Conservation (phyloP, 2,888 invertebrate species). For the Ormia ochracea region DNA sequence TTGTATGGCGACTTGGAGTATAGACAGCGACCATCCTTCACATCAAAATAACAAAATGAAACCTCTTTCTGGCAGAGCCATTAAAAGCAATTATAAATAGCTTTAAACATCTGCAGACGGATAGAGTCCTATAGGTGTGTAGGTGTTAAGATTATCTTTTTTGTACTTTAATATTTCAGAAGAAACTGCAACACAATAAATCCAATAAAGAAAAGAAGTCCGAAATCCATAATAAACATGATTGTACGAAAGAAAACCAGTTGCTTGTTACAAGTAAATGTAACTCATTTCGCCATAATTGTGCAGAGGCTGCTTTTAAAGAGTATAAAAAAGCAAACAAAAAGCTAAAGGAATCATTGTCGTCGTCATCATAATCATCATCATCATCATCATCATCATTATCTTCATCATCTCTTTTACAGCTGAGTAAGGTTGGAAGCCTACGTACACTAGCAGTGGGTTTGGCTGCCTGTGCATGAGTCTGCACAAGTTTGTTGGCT, state of each 20-base stretch:
- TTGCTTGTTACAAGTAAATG: neutral
- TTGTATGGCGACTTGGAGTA: no score
- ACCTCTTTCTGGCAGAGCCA: no score
- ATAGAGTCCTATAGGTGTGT: neutral
- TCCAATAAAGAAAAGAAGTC: neutral
- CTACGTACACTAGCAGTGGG: slow-evolving; percentile 18
- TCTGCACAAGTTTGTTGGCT: neutral
- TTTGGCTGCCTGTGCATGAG: neutral
- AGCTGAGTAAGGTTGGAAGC: neutral
- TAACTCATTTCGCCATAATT: neutral
- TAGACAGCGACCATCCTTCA: no score
- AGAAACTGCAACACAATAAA: neutral
- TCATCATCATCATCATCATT: neutral
- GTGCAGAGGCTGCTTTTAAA: neutral
- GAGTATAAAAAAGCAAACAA: neutral
- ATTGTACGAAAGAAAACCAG: neutral
- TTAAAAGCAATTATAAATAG: slow-evolving; percentile 22
- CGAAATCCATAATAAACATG: neutral
- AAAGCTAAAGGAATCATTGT: slow-evolving; percentile 4
- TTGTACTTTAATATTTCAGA: neutral
- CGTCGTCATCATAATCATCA: neutral
- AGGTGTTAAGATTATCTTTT: neutral
- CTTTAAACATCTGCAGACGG: neutral
- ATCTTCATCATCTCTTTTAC: neutral
- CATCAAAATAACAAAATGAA: no score